Evolutionary conservation across 2,113 vertebrate species (phyloP).

Genomic region (Sphaerodactylus townsendi): DNA sequence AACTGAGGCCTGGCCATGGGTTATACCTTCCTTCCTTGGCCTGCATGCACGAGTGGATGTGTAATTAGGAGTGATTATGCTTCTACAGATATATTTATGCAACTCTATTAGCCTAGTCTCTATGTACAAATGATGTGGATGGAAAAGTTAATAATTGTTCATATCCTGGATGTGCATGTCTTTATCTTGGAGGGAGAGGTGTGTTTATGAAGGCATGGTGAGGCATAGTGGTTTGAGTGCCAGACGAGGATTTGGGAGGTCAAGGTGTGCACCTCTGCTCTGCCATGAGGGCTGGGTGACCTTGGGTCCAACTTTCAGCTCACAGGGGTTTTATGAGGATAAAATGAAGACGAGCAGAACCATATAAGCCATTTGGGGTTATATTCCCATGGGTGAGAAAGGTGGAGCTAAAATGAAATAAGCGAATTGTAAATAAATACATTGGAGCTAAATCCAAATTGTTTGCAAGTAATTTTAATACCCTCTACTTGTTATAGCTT

Average conservation of each 20-base stretch:
- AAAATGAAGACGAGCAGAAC: too few relatives aligned
- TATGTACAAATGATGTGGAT: not conserved
- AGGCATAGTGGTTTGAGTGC: not conserved
- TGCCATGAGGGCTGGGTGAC: too few relatives aligned
- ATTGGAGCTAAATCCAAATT: not conserved
- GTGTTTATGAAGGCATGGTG: not conserved
- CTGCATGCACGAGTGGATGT: too few relatives aligned
- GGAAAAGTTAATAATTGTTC: not conserved
- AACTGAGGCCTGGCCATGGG: not conserved
- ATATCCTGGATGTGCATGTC: not conserved
- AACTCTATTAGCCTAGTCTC: not conserved
- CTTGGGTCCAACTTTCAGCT: too few relatives aligned
- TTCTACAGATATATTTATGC: not conserved
- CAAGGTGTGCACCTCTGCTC: too few relatives aligned
- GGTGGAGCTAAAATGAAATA: too few relatives aligned
- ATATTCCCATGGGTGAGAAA: too few relatives aligned
- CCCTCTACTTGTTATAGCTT: constrained; percentile 18
- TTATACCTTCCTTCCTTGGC: too few relatives aligned
- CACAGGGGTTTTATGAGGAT: too few relatives aligned
- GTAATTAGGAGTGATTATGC: not conserved
- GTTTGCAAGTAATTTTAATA: constrained; percentile 9
- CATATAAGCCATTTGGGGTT: too few relatives aligned
- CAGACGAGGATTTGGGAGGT: too few relatives aligned
- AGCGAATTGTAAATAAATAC: not conserved
- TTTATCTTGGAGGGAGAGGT: not conserved